Evolutionary conservation across 2,888 invertebrate genomes (phyloP).

Genomic region (Polylopha cassiicola): DNA sequence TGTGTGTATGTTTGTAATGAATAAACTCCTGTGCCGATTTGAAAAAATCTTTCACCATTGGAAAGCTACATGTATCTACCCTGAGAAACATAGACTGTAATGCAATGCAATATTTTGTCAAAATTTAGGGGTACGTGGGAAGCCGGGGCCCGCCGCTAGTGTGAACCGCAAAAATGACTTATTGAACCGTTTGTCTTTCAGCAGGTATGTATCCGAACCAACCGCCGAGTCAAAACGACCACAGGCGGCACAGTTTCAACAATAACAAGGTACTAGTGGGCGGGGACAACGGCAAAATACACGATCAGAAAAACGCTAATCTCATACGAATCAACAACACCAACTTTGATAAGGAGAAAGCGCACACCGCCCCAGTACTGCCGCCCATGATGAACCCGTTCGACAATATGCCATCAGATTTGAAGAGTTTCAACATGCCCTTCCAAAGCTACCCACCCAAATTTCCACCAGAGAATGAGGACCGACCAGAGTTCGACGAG

Average conservation of each 20-base stretch:
- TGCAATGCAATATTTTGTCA: no score
- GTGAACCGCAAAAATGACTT: slow-evolving; percentile 1
- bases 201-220: slow-evolving; percentile 51
- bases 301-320: slow-evolving; percentile 40
- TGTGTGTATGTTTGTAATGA: no score
- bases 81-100: no score
- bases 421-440: slow-evolving; percentile 40
- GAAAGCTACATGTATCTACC: no score
- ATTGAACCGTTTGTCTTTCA: slow-evolving; percentile 34
- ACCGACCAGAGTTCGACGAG: slow-evolving; percentile 35
- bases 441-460: slow-evolving; percentile 11
- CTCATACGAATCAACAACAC: slow-evolving; percentile 45
- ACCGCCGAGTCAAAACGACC: slow-evolving; percentile 74
- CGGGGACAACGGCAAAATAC: slow-evolving; percentile 50
- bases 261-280: slow-evolving; percentile 70
- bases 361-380: slow-evolving; percentile 41
- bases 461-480: slow-evolving; percentile 21
- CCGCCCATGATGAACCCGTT: slow-evolving; percentile 53
- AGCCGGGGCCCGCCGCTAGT: no score
- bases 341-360: slow-evolving; percentile 25
- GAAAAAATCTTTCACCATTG: no score
- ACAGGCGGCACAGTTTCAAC: slow-evolving; percentile 61
- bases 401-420: slow-evolving; percentile 54
- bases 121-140: no score
- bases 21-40: no score